These are phyloP conservation scores for Antennarius maculatus DNA, from an alignment of 2,797 vertebrate species.

Conservation along the genomic window DNA sequence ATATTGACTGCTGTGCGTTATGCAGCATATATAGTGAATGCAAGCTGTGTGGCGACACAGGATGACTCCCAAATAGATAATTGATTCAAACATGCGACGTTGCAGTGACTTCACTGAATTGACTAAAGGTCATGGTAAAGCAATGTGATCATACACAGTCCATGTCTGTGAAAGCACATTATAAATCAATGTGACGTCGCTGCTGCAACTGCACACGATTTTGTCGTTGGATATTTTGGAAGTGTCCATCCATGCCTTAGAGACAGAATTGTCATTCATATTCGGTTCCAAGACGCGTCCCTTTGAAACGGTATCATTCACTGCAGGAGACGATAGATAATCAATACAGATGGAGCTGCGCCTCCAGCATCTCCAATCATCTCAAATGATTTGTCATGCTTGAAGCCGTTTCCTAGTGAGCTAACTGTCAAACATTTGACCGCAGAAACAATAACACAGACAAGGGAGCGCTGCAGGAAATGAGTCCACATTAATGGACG, in stretches of 20 bases:
- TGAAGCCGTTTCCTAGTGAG: constrained; percentile 30
- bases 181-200: too few species aligned
- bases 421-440: constrained; percentile 48
- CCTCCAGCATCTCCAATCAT: constrained; percentile 9
- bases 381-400: constrained; percentile 8
- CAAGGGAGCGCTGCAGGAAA: constrained; percentile 27
- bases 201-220: too few species aligned
- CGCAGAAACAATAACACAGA: constrained; percentile 47
- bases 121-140: too few species aligned
- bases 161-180: too few species aligned
- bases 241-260: background rate
- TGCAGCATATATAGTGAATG: too few species aligned
- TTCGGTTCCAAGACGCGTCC: background rate
- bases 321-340: constrained; percentile 2
- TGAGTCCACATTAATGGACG: constrained; percentile 48
- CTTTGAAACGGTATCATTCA: constrained; percentile 1
- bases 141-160: too few species aligned
- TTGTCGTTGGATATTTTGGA: background rate
- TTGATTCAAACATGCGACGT: too few species aligned
- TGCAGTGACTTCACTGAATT: too few species aligned
- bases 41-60: too few species aligned
- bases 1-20: too few species aligned
- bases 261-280: background rate
- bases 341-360: constrained; percentile 9
- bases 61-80: too few species aligned